phyloP scores from a whole-genome alignment of 2,888 invertebrate species.

The Temnothorax rugatulus region DNA sequence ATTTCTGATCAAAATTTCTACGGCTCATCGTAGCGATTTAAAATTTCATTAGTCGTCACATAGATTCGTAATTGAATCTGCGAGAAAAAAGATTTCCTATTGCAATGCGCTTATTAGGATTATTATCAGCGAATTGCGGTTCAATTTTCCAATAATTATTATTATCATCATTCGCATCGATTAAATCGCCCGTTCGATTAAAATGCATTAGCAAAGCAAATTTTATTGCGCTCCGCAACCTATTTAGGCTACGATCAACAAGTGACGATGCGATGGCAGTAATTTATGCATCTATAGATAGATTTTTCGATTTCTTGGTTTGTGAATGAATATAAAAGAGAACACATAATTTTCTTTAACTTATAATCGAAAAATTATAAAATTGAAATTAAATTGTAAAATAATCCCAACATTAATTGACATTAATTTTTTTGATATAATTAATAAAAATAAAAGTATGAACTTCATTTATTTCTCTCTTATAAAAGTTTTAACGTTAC shows the following conservation, averaged over 20 bases:
- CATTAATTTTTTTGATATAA: background rate
- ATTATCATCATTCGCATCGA: background rate
- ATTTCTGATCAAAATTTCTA: background rate
- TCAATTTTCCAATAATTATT: constrained; percentile 30
- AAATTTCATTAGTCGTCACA: background rate
- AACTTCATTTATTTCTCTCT: background rate
- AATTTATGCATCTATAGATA: constrained; percentile 16
- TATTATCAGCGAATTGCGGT: background rate
- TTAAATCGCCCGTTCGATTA: constrained; percentile 30
- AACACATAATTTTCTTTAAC: background rate
- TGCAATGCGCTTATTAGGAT: background rate
- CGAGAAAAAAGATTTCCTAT: background rate
- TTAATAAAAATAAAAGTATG: background rate
- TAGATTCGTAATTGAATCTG: background rate
- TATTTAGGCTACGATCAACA: constrained; percentile 51
- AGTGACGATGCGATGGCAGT: constrained; percentile 41
- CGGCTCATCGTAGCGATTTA: background rate
- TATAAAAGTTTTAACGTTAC: background rate
- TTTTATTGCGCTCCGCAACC: constrained; percentile 26
- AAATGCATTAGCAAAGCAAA: constrained; percentile 53
- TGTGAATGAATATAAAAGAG: background rate
- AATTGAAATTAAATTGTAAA: background rate
- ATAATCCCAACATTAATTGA: background rate
- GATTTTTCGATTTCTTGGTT: background rate
- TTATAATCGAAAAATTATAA: background rate